Percentiles rank a stretch among this genome's conserved stretches.
phyloP scores from a whole-genome alignment of 2,797 vertebrate genomes.

The Xerus rutilus region DNA sequence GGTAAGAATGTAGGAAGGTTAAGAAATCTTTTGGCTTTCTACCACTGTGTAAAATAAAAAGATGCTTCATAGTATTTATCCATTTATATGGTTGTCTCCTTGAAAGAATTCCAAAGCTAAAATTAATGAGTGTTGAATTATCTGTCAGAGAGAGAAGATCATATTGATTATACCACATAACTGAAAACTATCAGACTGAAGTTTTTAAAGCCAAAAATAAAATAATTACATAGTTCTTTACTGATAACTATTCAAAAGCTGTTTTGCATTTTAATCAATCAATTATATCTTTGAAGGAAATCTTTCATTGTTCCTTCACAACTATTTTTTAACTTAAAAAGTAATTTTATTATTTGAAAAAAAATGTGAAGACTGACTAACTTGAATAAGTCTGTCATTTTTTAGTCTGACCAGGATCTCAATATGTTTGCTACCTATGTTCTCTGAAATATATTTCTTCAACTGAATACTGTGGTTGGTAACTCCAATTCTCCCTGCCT shows the following conservation, averaged over 20 bases:
- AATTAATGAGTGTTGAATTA: slow-evolving; percentile 74
- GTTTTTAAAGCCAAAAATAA: slow-evolving; percentile 76
- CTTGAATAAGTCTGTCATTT: slow-evolving; percentile 45
- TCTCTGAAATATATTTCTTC: slow-evolving; percentile 53
- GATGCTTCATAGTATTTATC: slow-evolving; percentile 30
- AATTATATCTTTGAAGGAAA: slow-evolving; percentile 69
- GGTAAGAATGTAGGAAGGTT: neutral
- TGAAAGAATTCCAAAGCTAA: slow-evolving; percentile 65
- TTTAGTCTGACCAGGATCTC: neutral
- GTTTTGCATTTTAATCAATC: slow-evolving; percentile 75
- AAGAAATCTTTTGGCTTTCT: slow-evolving; percentile 40
- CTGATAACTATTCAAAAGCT: slow-evolving; percentile 70
- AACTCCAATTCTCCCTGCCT: neutral
- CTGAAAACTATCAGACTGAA: slow-evolving; percentile 55
- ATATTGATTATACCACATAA: slow-evolving; percentile 64
- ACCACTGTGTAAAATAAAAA: neutral
- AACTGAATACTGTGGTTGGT: neutral
- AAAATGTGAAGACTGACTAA: slow-evolving; percentile 46
- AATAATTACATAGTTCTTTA: slow-evolving; percentile 65
- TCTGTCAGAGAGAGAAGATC: slow-evolving; percentile 66
- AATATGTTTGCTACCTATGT: slow-evolving; percentile 1
- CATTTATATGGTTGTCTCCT: slow-evolving; percentile 39
- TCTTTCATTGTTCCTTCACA: slow-evolving; percentile 72
- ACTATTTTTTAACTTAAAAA: slow-evolving; percentile 62
- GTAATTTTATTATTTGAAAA: slow-evolving; percentile 52